Evolutionary conservation across 2,888 invertebrate species (phyloP), one percentile per base, ranked within the genome.

Genomic region (Xanthia togata): DNA sequence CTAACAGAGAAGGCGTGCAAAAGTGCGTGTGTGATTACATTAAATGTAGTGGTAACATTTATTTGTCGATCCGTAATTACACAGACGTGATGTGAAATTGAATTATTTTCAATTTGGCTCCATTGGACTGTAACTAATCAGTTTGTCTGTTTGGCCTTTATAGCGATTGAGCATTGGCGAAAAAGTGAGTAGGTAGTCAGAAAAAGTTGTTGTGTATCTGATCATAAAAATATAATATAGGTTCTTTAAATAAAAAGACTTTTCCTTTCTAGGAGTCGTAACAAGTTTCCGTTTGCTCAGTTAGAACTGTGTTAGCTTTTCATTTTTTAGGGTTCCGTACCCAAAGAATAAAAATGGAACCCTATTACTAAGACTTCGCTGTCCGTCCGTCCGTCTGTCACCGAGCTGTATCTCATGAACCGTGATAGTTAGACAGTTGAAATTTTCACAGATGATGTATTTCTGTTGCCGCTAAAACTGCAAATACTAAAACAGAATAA

Each of bases 51-150:
- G 79, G 78, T 77, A 73, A 81, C 85, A 88, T 86, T 87, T 86
- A 87, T 83, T 76, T 81, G 81, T 72, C 76, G 72, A 77, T 77
- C 82, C 79, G 89, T 91, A 90, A 92, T 91, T 92, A 90, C 90
- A 79, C 81, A 85, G 84, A 89, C 90, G 92, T 93, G 92, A 90
- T 86, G 82, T 76, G 92, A 89, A 91, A 90, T 83, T 85, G 78
- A 90, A 92, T 90, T 87, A 87, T 85, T 89, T 65, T 68, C 57
- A 62, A 64, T 64, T 80, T 57, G 55, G 4, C 12, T 55, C 12
- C n/a, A n/a, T n/a, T 55, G n/a, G 55, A n/a, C n/a, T 55, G n/a
- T 55, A 0, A 4, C n/a, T 55, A 53, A 53, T 55, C 55, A n/a
- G 55, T n/a, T n/a, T 55, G 4, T 55, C 4, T n/a, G 55, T 55